Evolutionary conservation across 2,797 vertebrate species (phyloP).

Genomic region (Pipistrellus kuhlii): DNA sequence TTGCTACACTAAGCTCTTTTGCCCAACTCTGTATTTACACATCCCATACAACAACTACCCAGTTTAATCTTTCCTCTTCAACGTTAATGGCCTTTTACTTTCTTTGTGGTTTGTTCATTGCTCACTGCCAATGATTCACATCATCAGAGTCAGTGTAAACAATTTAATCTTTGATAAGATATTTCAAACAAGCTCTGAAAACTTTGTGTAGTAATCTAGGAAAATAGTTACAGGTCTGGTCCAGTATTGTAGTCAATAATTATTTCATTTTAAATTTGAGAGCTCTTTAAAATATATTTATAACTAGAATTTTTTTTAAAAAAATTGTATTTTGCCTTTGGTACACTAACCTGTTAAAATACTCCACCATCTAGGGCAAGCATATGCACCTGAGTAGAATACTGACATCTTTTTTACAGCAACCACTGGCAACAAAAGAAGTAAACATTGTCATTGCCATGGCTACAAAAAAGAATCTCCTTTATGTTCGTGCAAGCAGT

Average conservation of each 20-base stretch:
- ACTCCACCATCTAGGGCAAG: neutral
- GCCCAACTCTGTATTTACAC: neutral
- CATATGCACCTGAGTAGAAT: neutral
- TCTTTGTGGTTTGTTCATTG: neutral
- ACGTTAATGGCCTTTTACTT: neutral
- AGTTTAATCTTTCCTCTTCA: neutral
- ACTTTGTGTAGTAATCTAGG: neutral
- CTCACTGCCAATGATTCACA: neutral
- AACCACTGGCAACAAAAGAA: neutral
- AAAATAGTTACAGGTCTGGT: neutral
- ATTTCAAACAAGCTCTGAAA: conserved; percentile 28
- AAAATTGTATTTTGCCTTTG: neutral
- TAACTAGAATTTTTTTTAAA: neutral
- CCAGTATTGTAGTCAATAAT: neutral
- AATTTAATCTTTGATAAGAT: neutral
- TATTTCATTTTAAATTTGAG: neutral
- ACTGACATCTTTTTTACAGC: neutral
- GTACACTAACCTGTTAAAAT: neutral
- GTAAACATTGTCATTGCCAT: neutral
- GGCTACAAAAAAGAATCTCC: neutral
- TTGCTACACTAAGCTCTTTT: neutral
- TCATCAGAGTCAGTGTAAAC: neutral
- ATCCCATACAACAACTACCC: neutral
- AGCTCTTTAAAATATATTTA: neutral
- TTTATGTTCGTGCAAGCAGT: neutral